Evolutionary conservation across 2,888 invertebrate species (phyloP).

Genomic region (Caenorhabditis sp.): DNA sequence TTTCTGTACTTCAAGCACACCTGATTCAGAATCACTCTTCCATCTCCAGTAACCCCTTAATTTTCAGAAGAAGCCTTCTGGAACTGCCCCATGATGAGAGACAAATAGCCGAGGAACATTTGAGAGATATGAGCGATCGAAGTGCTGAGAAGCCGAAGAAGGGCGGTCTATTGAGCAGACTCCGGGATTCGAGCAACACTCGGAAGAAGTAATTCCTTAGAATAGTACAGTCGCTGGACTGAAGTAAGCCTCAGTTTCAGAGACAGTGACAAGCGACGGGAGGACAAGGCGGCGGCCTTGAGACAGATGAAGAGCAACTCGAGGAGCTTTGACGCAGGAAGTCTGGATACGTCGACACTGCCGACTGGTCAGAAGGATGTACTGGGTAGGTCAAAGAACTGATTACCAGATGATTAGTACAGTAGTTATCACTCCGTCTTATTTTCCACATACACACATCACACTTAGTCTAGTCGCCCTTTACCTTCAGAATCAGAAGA

Average conservation of each 20-base stretch:
- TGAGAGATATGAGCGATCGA: constrained; percentile 73
- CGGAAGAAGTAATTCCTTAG: constrained; percentile 68
- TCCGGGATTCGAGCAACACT: constrained; percentile 81
- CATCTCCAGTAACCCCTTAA: neutral
- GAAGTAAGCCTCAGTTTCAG: constrained; percentile 40
- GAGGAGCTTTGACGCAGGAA: constrained; percentile 72
- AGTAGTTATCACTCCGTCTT: too few species aligned
- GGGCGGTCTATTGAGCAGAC: constrained; percentile 79
- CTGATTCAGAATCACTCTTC: constrained; percentile 28
- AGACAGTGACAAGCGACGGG: constrained; percentile 58
- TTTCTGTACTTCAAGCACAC: constrained; percentile 54
- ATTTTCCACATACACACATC: constrained; percentile 15
- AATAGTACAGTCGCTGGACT: constrained; percentile 27
- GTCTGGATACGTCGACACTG: constrained; percentile 61
- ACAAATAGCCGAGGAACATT: constrained; percentile 75
- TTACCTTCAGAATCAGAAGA: constrained; percentile 55
- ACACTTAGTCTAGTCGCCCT: too few species aligned
- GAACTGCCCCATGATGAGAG: constrained; percentile 80
- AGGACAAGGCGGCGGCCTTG: constrained; percentile 59
- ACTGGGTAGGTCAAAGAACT: constrained; percentile 58
- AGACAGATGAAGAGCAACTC: constrained; percentile 70
- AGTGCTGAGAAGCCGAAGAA: constrained; percentile 76
- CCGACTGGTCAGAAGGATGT: constrained; percentile 71
- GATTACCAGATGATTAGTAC: too few species aligned
- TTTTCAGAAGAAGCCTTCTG: constrained; percentile 72